A percentile compares a stretch with the other conserved stretches of the same genome.
Evolutionary conservation across 2,888 invertebrate species (phyloP).

Genomic region (Heliconius aoede): DNA sequence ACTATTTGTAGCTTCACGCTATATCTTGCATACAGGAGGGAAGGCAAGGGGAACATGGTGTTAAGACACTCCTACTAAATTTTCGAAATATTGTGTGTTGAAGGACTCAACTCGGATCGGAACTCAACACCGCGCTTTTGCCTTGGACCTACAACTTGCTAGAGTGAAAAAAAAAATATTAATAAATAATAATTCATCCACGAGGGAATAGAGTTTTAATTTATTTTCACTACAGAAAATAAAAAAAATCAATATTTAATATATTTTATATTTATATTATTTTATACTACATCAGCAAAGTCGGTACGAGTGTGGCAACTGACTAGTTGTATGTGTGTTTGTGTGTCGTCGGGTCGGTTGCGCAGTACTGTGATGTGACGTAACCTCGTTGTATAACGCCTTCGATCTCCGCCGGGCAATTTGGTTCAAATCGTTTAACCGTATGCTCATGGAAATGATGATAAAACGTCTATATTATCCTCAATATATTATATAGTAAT

Average conservation of each 20-base stretch:
- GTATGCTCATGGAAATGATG: background rate
- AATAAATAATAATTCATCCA: no score
- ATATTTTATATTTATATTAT: background rate
- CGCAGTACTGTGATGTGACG: constrained; percentile 63
- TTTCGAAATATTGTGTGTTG: no score
- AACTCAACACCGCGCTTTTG: no score
- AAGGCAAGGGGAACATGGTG: no score
- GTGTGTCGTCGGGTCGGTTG: constrained; percentile 65
- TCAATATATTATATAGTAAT: background rate
- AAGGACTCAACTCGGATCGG: no score
- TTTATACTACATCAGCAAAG: background rate
- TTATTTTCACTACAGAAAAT: background rate
- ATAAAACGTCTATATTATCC: background rate
- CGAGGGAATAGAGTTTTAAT: background rate
- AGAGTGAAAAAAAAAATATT: no score
- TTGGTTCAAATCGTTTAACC: constrained; percentile 33
- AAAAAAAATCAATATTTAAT: background rate
- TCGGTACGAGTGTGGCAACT: constrained; percentile 46
- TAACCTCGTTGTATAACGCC: constrained; percentile 71
- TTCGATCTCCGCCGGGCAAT: constrained; percentile 54
- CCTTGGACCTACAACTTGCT: no score
- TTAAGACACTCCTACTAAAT: no score
- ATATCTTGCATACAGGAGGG: no score
- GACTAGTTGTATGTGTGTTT: constrained; percentile 67
- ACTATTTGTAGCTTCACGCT: no score